phyloP scores from a whole-genome alignment of 2,888 invertebrate species.

The Melanargia galathea region DNA sequence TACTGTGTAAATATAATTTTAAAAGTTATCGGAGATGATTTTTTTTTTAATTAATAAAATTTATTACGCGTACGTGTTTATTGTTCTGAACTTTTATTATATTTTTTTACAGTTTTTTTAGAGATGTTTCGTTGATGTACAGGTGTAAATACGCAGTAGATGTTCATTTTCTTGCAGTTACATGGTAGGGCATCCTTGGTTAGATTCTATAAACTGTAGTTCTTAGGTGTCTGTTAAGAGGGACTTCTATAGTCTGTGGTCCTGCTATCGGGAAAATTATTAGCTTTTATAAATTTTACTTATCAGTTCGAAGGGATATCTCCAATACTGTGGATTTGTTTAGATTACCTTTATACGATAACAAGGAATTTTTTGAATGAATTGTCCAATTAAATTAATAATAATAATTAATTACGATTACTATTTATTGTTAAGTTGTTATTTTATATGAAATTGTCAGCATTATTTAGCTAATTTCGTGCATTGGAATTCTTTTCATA shows the following conservation, averaged over 20 bases:
- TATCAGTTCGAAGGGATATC: slow-evolving; percentile 39
- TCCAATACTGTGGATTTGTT: slow-evolving; percentile 48
- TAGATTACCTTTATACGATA: slow-evolving; percentile 55
- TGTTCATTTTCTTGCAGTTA: slow-evolving; percentile 56
- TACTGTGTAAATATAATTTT: slow-evolving; percentile 79
- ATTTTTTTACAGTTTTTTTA: slow-evolving; percentile 71
- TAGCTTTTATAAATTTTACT: slow-evolving; percentile 39
- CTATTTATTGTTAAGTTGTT: slow-evolving; percentile 79
- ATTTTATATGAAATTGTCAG: slow-evolving; percentile 70
- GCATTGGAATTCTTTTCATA: slow-evolving; percentile 74
- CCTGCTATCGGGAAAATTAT: slow-evolving; percentile 33
- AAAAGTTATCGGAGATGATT: slow-evolving; percentile 65
- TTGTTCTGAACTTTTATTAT: slow-evolving; percentile 75
- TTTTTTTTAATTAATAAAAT: slow-evolving; percentile 65
- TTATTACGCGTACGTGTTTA: slow-evolving; percentile 71
- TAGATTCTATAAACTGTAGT: slow-evolving; percentile 40
- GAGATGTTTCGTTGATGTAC: slow-evolving; percentile 76
- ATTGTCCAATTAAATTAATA: slow-evolving; percentile 68
- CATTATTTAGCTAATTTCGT: slow-evolving; percentile 74
- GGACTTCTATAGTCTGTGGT: slow-evolving; percentile 20
- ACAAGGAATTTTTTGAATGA: slow-evolving; percentile 71
- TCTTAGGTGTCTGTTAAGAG: slow-evolving; percentile 24
- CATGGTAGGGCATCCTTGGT: slow-evolving; percentile 51
- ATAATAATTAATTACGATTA: slow-evolving; percentile 60
- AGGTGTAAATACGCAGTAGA: slow-evolving; percentile 75